Conservation (phyloP, 2,113 vertebrate genomes). For the cattle (Bos taurus) region DNA sequence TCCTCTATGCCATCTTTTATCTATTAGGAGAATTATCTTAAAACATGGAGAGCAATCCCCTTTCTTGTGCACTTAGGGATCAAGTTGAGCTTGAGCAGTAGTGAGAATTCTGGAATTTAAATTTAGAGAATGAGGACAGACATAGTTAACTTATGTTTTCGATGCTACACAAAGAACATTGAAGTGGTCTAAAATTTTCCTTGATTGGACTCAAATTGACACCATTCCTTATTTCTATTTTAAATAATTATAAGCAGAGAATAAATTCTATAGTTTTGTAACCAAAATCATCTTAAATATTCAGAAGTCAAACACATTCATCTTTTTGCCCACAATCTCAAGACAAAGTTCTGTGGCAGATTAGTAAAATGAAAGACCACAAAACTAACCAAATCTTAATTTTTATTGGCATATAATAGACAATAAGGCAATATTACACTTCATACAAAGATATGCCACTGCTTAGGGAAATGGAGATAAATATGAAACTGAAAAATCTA, state of each 20-base stretch:
- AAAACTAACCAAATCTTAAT: neutral
- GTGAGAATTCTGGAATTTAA: neutral
- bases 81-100: neutral
- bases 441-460: neutral
- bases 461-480: neutral
- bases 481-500: neutral
- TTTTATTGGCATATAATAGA: neutral
- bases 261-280: neutral
- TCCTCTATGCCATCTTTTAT: neutral
- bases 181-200: neutral
- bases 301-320: neutral
- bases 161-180: neutral
- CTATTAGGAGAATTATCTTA: neutral
- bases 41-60: neutral
- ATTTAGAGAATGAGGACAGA: neutral
- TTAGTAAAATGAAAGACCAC: neutral
- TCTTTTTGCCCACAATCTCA: neutral
- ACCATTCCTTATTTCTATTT: neutral
- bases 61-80: neutral
- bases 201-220: neutral
- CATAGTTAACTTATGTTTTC: neutral
- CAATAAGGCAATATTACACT: neutral
- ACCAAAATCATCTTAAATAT: neutral
- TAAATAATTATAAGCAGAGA: neutral
- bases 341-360: neutral